Conservation (phyloP, 2,113 vertebrate species). For the Apodemus speciosus region DNA sequence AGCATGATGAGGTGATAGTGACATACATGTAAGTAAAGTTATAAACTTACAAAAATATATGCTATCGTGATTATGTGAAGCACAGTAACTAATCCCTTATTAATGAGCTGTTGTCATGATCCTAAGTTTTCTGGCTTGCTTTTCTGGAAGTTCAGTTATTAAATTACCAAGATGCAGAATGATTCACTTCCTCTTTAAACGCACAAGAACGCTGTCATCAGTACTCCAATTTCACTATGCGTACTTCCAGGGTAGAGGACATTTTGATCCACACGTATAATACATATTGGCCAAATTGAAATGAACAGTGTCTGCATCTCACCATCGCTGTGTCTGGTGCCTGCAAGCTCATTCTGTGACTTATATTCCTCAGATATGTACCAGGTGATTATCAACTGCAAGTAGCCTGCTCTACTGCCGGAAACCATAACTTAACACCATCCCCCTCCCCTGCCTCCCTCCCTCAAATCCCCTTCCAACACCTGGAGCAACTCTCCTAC, state of each 20-base stretch:
- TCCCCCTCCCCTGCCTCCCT: neutral
- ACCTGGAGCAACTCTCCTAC: too few relatives aligned
- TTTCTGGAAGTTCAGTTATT: conserved; percentile 34
- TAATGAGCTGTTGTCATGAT: neutral
- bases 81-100: neutral
- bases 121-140: neutral
- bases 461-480: too few relatives aligned
- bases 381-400: too few relatives aligned
- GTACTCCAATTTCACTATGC: neutral
- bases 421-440: neutral
- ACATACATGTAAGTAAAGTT: neutral
- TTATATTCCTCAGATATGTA: neutral
- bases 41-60: neutral
- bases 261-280: neutral
- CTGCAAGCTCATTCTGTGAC: neutral
- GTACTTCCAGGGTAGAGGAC: neutral
- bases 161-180: conserved; percentile 8
- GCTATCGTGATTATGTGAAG: neutral
- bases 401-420: neutral
- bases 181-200: conserved; percentile 1
- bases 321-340: neutral
- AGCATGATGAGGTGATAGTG: neutral
- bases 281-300: neutral
- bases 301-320: neutral
- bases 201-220: neutral